Percentiles rank a stretch among this genome's conserved stretches.
phyloP scores from a whole-genome alignment of 2,888 invertebrate species.

The Drosophila meridionalis region DNA sequence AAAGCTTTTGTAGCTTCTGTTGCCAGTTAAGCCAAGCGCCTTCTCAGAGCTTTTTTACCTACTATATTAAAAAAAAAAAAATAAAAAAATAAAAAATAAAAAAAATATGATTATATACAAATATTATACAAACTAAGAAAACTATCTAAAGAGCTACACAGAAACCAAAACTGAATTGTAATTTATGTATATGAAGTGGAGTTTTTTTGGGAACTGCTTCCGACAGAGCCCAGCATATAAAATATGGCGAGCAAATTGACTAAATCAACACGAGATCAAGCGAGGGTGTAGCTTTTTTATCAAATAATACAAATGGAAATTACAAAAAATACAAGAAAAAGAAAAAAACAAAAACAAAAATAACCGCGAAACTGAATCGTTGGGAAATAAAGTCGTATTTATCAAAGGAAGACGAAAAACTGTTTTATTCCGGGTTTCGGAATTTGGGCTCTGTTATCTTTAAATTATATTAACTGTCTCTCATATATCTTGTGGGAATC shows the following conservation, averaged over 20 bases:
- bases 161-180: conserved; percentile 2
- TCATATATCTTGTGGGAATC: neutral
- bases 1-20: conserved; percentile 76
- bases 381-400: conserved; percentile 68
- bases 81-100: conserved; percentile 16
- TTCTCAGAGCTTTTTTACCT: conserved; percentile 76
- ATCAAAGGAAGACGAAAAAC: conserved; percentile 27
- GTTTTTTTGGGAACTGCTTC: neutral
- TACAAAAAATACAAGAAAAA: neutral
- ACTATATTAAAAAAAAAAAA: conserved; percentile 42
- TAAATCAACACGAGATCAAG: conserved; percentile 30
- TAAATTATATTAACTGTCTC: too few species aligned
- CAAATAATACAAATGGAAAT: conserved; percentile 29
- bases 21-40: conserved; percentile 73
- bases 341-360: conserved; percentile 19
- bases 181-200: conserved; percentile 11
- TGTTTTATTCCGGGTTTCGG: neutral
- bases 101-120: conserved; percentile 27
- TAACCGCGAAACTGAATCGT: conserved; percentile 42
- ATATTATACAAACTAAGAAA: conserved; percentile 47
- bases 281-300: conserved; percentile 70
- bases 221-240: conserved; percentile 55
- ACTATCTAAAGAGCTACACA: conserved; percentile 8
- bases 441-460: neutral
- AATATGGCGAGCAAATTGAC: conserved; percentile 48